phyloP scores from a whole-genome alignment of 2,888 invertebrate species.

The Mongoloraphidia duomilia region DNA sequence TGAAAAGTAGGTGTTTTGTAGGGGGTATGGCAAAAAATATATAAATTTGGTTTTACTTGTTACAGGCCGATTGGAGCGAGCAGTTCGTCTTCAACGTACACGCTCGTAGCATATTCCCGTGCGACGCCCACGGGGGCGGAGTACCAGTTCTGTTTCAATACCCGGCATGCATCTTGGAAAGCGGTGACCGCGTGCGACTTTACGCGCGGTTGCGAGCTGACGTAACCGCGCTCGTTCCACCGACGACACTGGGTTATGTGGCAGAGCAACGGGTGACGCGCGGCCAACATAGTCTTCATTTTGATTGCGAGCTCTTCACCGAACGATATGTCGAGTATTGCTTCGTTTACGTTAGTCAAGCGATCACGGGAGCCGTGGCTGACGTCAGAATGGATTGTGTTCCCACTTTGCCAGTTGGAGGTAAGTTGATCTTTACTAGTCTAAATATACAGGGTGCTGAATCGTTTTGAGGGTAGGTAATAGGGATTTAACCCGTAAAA shows the following conservation, averaged over 20 bases:
- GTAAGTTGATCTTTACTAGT: conserved; percentile 34
- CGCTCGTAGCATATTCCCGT: conserved; percentile 69
- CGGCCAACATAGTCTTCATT: conserved; percentile 60
- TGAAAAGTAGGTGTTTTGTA: too few relatives aligned
- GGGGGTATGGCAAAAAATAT: not conserved
- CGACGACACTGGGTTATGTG: conserved; percentile 47
- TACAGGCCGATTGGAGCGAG: conserved; percentile 69
- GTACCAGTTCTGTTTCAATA: conserved; percentile 72
- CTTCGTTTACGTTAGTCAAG: conserved; percentile 77
- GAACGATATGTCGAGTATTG: conserved; percentile 76
- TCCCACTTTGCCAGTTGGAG: conserved; percentile 65
- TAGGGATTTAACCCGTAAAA: too few relatives aligned
- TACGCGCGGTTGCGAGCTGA: conserved; percentile 60
- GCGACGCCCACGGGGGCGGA: conserved; percentile 54
- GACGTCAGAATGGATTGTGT: conserved; percentile 75
- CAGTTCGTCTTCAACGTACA: conserved; percentile 76
- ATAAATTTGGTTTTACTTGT: conserved; percentile 9
- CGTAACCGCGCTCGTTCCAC: conserved; percentile 51
- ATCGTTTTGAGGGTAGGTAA: too few relatives aligned
- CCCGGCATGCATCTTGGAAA: conserved; percentile 64
- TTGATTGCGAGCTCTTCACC: conserved; percentile 70
- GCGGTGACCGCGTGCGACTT: conserved; percentile 63
- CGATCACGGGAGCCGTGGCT: conserved; percentile 70
- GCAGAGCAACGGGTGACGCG: conserved; percentile 49
- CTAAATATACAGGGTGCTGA: too few relatives aligned